These are phyloP conservation scores for Hippocampus mohnikei DNA, from an alignment of 2,113 vertebrate species.

Conservation along the genomic window DNA sequence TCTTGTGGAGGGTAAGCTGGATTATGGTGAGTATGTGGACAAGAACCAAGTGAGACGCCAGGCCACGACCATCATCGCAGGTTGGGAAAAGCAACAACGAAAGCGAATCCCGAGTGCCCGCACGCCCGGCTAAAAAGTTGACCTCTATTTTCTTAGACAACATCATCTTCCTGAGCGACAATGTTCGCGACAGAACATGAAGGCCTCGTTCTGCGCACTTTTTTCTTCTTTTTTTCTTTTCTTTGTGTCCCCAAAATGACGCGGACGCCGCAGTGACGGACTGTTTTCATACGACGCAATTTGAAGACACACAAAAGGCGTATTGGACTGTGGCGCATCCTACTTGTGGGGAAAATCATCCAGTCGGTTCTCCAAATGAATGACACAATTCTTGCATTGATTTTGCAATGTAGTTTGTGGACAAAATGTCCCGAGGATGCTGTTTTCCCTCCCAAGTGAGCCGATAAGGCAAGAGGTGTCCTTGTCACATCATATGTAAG, in stretches of 20 bases:
- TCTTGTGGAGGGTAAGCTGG: conserved; percentile 91
- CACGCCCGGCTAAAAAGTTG: neutral
- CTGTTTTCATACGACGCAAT: neutral
- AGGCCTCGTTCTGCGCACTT: neutral
- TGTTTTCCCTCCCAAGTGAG: no score
- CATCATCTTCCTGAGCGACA: conserved; percentile 91
- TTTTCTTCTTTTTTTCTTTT: conserved; percentile 30
- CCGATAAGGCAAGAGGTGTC: neutral
- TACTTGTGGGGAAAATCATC: conserved; percentile 12
- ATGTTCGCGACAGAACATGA: conserved; percentile 76
- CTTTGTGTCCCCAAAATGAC: conserved; percentile 14
- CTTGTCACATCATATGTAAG: neutral
- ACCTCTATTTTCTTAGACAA: conserved; percentile 77
- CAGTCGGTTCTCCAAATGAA: neutral
- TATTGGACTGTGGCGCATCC: conserved; percentile 8
- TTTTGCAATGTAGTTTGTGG: conserved; percentile 7
- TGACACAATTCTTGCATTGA: neutral
- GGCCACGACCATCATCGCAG: conserved; percentile 95
- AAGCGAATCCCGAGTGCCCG: neutral
- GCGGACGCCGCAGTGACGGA: conserved; percentile 1
- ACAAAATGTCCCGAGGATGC: neutral
- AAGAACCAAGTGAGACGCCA: conserved; percentile 92
- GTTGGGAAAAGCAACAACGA: conserved; percentile 54
- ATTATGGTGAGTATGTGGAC: conserved; percentile 95
- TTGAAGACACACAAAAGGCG: neutral